A percentile compares a stretch with the other conserved stretches of the same genome.
These are phyloP conservation scores for Drosophila aff. DNA, from an alignment of 1,140 invertebrate genomes.

Conservation along the genomic window DNA sequence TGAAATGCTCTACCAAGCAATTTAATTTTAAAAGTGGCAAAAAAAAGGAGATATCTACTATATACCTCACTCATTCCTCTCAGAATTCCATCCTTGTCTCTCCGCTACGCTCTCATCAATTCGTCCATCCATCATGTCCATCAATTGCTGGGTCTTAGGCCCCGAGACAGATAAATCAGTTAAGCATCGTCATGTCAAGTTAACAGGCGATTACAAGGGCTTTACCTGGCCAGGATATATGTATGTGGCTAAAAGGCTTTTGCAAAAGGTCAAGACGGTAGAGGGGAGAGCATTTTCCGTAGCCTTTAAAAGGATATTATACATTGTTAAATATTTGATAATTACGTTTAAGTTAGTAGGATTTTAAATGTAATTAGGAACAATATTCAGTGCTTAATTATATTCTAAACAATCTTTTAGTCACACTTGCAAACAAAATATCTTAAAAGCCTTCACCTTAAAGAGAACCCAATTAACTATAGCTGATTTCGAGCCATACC, in stretches of 20 bases:
- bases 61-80: constrained; percentile 5
- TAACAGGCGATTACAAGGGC: constrained; percentile 62
- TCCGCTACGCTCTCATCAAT: constrained; percentile 23
- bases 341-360: background rate
- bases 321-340: background rate
- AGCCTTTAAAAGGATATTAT: background rate
- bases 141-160: constrained; percentile 56
- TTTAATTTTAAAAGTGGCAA: constrained; percentile 51
- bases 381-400: too few species aligned
- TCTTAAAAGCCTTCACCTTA: background rate
- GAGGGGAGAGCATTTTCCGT: background rate
- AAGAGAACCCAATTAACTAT: constrained; percentile 2
- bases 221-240: constrained; percentile 48
- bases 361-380: background rate
- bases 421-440: background rate
- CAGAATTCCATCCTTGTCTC: background rate
- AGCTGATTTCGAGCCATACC: background rate
- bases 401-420: background rate
- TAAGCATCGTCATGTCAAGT: constrained; percentile 62
- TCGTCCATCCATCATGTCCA: constrained; percentile 41
- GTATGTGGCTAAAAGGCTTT: constrained; percentile 7
- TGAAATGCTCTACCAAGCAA: constrained; percentile 55
- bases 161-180: constrained; percentile 57
- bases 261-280: constrained; percentile 13
- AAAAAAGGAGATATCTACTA: background rate